A percentile compares a stretch with the other conserved stretches of the same genome.
These are phyloP conservation scores for Adela reaumurella DNA, from an alignment of 2,888 invertebrate genomes.

Conservation along the genomic window DNA sequence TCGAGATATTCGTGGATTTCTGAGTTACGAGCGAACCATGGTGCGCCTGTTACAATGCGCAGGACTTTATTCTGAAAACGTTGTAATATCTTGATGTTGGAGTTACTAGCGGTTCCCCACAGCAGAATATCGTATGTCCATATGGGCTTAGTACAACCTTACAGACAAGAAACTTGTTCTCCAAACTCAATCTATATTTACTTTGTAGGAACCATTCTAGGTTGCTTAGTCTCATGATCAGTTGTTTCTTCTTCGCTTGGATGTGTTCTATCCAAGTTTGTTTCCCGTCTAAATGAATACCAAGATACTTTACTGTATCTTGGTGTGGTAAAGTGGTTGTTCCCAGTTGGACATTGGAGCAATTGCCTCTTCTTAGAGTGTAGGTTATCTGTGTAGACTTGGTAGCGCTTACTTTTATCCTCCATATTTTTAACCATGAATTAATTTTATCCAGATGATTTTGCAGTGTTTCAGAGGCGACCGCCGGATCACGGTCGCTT, in stretches of 20 bases:
- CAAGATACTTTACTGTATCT: slow-evolving; percentile 5
- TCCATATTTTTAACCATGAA: slow-evolving; percentile 9
- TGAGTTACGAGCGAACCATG: too few species aligned
- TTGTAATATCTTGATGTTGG: too few species aligned
- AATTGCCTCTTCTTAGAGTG: slow-evolving; percentile 5
- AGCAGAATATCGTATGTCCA: neutral
- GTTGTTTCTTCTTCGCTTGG: neutral
- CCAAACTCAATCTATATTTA: neutral
- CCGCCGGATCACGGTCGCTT: slow-evolving; percentile 1
- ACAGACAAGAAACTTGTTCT: neutral
- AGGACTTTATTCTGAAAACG: too few species aligned
- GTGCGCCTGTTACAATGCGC: too few species aligned
- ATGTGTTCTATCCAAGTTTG: slow-evolving; percentile 6
- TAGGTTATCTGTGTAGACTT: slow-evolving; percentile 9
- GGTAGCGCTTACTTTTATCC: slow-evolving; percentile 6
- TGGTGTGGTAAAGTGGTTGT: slow-evolving; percentile 1
- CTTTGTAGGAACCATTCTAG: neutral
- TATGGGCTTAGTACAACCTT: neutral
- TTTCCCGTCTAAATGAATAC: slow-evolving; percentile 3
- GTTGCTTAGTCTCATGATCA: neutral
- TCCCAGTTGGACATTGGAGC: slow-evolving; percentile 5
- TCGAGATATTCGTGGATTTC: too few species aligned
- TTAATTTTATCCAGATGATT: slow-evolving; percentile 2
- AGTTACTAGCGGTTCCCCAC: neutral
- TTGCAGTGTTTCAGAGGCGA: slow-evolving; percentile 6